Percentiles rank a stretch among this genome's conserved stretches.
phyloP scores from a whole-genome alignment of 2,113 vertebrate species.

The Spheniscus mendiculus region DNA sequence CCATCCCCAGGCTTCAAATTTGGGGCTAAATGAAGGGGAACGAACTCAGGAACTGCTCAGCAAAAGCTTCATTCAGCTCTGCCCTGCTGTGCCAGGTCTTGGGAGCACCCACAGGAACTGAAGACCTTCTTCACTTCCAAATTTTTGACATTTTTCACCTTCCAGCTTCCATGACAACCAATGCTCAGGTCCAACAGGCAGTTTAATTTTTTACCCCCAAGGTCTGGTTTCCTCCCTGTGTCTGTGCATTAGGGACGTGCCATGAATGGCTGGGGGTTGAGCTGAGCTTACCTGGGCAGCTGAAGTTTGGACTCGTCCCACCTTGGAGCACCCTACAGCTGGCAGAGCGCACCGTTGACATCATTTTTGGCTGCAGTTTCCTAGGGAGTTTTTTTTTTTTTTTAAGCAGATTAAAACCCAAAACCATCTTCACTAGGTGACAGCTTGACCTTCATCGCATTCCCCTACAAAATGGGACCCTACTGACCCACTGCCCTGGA shows the following conservation, averaged over 20 bases:
- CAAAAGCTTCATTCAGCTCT: neutral
- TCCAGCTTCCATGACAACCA: neutral
- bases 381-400: neutral
- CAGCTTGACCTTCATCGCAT: neutral
- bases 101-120: accelerated
- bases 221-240: neutral
- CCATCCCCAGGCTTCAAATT: accelerated
- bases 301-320: neutral
- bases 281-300: neutral
- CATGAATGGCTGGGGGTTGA: accelerated
- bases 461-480: neutral
- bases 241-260: neutral
- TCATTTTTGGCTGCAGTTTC: neutral
- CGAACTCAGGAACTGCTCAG: accelerated
- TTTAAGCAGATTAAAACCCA: neutral
- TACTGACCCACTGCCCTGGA: neutral
- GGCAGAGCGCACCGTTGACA: accelerated
- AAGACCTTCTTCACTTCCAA: neutral
- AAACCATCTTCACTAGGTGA: neutral
- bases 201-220: neutral
- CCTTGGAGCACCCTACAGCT: neutral
- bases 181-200: accelerated
- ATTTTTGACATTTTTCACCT: neutral
- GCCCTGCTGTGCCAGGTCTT: neutral
- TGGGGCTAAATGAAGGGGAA: neutral